Base-by-base conservation (phyloP, 2,888 invertebrate genomes). In the Pediacus dermestoides region DNA sequence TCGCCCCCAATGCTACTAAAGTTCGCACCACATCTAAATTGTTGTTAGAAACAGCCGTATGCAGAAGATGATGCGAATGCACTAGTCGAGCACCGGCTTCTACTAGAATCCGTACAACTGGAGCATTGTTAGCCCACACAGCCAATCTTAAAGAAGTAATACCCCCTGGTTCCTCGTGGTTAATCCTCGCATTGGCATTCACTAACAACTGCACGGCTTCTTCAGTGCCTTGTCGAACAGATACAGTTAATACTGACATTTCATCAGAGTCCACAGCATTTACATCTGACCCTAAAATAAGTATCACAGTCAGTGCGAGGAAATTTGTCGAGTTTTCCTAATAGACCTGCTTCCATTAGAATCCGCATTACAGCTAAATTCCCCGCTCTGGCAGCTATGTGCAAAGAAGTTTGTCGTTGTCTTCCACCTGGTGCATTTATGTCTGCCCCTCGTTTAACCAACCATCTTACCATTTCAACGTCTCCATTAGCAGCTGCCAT, bases 61-160 rank as follows among this genome's bases (percentile, higher is more conserved):
- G 85, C 31, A 87, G 63, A 23, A 86, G 70, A 63, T 77, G 77
- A 60, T 84, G 82, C 1, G 80, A 80, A 45, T 83, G 82, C 23
- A 83, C 77, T 7, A 85, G 72, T 33, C 84, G 76, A 2, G 85
- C 85, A 6, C 85, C 85, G 14, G 76, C 73, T 16, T 71, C 64
- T 35, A 87, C 58, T 14, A 87, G 67, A 21, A 76, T 65, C 30
- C 47, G 46, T 6, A 81, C 76, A 46, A 82, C 71, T 9, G 72
- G 64, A 1, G 74, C 69, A 53, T 80, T 78, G 48, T 76, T 75
- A 27, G 49, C 49, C 74, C 80, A 80, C 11, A 86, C 82, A 6
- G 85, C 84, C 61, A 82, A 75, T 66, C 81, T 79, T 23, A 86
- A 68, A 3, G 85, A 81, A 1, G 86, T 84, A 44, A 78, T 78